Evolutionary conservation across 2,113 vertebrate species (phyloP).

Genomic region (Hippocampus zosterae): DNA sequence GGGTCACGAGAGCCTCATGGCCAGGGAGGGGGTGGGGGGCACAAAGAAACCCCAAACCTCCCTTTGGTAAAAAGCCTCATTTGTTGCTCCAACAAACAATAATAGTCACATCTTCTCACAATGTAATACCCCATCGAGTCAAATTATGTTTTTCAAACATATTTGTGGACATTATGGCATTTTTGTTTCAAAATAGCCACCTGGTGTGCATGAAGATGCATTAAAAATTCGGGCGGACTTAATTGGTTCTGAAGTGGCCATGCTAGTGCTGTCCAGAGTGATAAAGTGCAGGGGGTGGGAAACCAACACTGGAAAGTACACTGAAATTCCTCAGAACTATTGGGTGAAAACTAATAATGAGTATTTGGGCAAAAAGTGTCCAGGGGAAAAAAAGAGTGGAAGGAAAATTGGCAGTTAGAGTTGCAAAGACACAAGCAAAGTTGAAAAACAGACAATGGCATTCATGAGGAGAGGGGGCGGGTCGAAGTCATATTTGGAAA

Average conservation of each 20-base stretch:
- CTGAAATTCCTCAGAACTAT: neutral
- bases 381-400: neutral
- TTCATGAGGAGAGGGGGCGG: no score
- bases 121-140: neutral
- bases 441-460: neutral
- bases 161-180: neutral
- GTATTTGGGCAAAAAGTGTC: neutral
- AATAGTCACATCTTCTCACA: neutral
- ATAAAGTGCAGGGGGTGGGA: no score
- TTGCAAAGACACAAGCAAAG: neutral
- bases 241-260: neutral
- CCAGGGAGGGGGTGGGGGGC: neutral
- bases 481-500: no score
- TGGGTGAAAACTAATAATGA: neutral
- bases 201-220: neutral
- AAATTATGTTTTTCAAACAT: neutral
- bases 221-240: neutral
- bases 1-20: slow-evolving; percentile 26
- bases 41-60: slow-evolving; percentile 45
- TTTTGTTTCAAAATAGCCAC: neutral
- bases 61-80: slow-evolving; percentile 21
- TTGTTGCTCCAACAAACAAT: slow-evolving; percentile 21
- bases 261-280: neutral
- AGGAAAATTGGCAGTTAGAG: neutral
- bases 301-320: neutral